Evolutionary conservation across 2,113 vertebrate species (phyloP).

Genomic region (Phyllopteryx taeniolatus): DNA sequence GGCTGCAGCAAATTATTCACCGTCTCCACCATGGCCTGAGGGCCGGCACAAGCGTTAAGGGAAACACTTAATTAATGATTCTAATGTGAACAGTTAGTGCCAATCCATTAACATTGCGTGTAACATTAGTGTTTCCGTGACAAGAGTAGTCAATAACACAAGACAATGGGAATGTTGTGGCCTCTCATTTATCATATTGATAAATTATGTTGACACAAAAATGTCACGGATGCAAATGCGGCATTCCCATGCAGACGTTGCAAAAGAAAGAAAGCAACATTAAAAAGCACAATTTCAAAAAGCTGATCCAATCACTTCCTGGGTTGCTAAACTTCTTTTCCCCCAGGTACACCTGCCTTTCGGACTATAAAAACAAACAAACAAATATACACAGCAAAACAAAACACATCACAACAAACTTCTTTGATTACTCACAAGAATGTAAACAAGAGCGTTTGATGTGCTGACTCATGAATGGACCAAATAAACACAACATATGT

Average conservation of each 20-base stretch:
- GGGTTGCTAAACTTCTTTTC: not conserved
- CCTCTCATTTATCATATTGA: slow-evolving; percentile 49
- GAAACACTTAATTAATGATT: slow-evolving; percentile 32
- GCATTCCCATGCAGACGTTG: slow-evolving; percentile 59
- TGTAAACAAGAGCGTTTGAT: too few species aligned
- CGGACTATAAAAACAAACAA: not conserved
- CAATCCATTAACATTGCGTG: slow-evolving; percentile 27
- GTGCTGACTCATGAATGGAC: too few species aligned
- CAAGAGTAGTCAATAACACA: slow-evolving; percentile 34
- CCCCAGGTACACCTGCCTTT: not conserved
- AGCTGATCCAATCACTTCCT: not conserved
- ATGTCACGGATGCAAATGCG: slow-evolving; percentile 46
- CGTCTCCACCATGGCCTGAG: slow-evolving; percentile 96
- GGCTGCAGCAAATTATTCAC: slow-evolving; percentile 96
- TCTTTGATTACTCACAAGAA: not conserved
- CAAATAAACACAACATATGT: too few species aligned
- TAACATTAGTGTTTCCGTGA: slow-evolving; percentile 12
- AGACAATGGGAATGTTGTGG: slow-evolving; percentile 27
- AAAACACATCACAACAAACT: not conserved
- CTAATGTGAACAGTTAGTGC: slow-evolving; percentile 18
- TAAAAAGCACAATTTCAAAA: slow-evolving; percentile 12
- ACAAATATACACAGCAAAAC: not conserved
- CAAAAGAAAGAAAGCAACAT: slow-evolving; percentile 26
- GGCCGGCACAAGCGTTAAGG: slow-evolving; percentile 20
- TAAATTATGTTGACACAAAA: slow-evolving; percentile 36